Evolutionary conservation across 1,140 invertebrate genomes (phyloP), one percentile per base, ranked within the genome.

Genomic region (Brachionus rubens): DNA sequence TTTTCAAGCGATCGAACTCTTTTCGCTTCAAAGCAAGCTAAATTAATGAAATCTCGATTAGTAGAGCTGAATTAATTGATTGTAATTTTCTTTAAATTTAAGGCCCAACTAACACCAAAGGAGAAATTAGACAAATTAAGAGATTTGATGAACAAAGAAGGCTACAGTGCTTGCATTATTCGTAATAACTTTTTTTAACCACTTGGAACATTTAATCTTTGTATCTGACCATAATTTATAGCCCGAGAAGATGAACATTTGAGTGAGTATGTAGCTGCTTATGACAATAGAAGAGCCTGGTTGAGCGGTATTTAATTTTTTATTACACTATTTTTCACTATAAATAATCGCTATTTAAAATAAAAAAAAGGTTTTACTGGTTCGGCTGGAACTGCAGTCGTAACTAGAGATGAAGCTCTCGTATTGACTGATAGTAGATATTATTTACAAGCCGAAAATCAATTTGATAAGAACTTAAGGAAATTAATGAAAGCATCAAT

Each of bases 391-490:
- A 91, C 90, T 1, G 92, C 91, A 0, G 86, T 98, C 26, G 86
- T 98, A 9, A 94, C 93, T 0, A 79, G 84, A 2, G 83, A 88
- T 1, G 81, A 90, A 40, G 93, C 94, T 0, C 87, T 92, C 12
- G 80, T 99, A 1, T 99, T 95, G 95, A 98, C 95, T 0, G 96
- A 98, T 86, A 94, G 94, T 0, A 86, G 96, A 19, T 98, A 98
- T 82, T 94, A 90, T 82, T 86, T 92, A 26, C 93, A 98, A 78
- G 86, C 83, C 0, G 83, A 82, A 16, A 77, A 80, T 47, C 65
- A 80, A 16, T 77, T 85, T 9, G 83, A 85, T 72, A 82, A 80
- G 78, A 80, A 82, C 2, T 33, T 54, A 77, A 85, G 84, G 84
- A 89, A 87, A 0, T 81, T 94, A 0, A 93, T 94, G 91, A 88